Conservation (phyloP, 2,797 vertebrate genomes). For the Pitangus sulphuratus region DNA sequence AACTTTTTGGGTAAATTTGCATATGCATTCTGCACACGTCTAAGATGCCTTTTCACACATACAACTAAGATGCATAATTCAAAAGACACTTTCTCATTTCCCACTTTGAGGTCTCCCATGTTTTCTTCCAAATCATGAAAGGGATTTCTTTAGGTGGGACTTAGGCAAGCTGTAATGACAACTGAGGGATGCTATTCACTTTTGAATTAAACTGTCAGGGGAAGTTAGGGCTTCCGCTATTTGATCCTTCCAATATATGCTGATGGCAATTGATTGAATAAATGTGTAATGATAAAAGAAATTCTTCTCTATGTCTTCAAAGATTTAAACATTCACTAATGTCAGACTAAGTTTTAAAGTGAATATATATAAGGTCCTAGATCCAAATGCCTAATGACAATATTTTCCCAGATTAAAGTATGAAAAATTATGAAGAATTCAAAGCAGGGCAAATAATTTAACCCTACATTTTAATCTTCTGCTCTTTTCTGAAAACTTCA, state of each 20-base stretch:
- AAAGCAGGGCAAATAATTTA: neutral
- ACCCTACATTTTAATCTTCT: neutral
- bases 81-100: neutral
- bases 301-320: neutral
- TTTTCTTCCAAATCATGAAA: neutral
- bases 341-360: neutral
- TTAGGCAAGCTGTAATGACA: neutral
- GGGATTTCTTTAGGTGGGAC: neutral
- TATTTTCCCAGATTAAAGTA: neutral
- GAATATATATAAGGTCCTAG: neutral
- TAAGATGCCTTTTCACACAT: conserved; percentile 2
- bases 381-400: neutral
- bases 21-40: neutral
- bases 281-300: neutral
- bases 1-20: neutral
- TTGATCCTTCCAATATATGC: neutral
- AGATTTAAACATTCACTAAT: neutral
- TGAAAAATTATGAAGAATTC: neutral
- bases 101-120: neutral
- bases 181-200: neutral
- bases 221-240: neutral
- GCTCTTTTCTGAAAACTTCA: neutral
- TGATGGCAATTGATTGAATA: neutral
- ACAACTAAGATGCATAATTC: neutral
- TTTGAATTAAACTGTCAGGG: neutral